Conservation (phyloP, 2,888 invertebrate species). For the Megaustenia siamemsis region DNA sequence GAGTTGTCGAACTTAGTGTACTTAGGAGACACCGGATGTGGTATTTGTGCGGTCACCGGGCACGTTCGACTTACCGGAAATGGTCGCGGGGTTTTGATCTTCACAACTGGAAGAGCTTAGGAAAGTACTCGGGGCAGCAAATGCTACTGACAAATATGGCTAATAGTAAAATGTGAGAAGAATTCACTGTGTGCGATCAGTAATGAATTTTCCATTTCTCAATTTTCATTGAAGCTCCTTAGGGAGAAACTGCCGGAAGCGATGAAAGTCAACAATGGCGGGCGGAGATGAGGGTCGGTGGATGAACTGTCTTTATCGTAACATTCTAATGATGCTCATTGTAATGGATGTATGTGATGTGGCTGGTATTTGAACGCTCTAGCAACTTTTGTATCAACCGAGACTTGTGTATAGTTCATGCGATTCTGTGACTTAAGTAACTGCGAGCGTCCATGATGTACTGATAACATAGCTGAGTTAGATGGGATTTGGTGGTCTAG, state of each 20-base stretch:
- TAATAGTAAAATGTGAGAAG: constrained; percentile 10
- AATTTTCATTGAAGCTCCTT: constrained; percentile 32
- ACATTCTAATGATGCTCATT: no score
- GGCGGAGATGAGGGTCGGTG: no score
- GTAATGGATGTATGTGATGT: no score
- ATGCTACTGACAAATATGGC: constrained; percentile 34
- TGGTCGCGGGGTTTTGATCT: constrained; percentile 47
- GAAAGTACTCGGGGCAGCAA: constrained; percentile 22
- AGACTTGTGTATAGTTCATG: no score
- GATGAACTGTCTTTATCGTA: no score
- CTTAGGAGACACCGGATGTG: constrained; percentile 25
- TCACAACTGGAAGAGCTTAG: constrained; percentile 47
- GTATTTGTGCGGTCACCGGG: constrained; percentile 30
- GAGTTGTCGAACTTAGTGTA: not conserved
- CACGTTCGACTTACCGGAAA: constrained; percentile 44
- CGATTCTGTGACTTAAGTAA: no score
- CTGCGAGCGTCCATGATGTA: no score
- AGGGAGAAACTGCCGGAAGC: constrained; percentile 17
- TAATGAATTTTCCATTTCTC: constrained; percentile 55
- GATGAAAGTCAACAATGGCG: constrained; percentile 19
- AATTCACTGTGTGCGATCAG: constrained; percentile 10
- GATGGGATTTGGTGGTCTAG: no score
- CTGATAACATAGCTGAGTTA: no score
- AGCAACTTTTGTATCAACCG: no score
- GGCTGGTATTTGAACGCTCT: no score